These are phyloP conservation scores for Steinernema khuongi DNA, from an alignment of 1,140 invertebrate genomes.

Conservation along the genomic window DNA sequence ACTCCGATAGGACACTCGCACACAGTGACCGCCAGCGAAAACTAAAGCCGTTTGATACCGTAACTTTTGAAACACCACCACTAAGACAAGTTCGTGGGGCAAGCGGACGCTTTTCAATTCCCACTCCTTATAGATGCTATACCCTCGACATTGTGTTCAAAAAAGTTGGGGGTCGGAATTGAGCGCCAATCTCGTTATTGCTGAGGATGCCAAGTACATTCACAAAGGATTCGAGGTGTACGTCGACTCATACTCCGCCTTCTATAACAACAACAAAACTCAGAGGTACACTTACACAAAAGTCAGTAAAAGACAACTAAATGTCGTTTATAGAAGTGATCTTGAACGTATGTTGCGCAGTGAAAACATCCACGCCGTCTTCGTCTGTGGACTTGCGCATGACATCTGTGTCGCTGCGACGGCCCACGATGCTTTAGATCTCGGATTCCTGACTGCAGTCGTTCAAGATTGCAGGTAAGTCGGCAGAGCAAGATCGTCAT, in stretches of 20 bases:
- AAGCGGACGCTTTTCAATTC: background rate
- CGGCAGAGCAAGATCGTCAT: constrained; percentile 13
- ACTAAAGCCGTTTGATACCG: constrained; percentile 78
- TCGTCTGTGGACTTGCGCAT: constrained; percentile 87
- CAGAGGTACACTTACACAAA: constrained; percentile 16
- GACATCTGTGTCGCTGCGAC: constrained; percentile 77
- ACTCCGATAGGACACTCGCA: constrained; percentile 74
- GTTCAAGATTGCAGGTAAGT: constrained; percentile 45
- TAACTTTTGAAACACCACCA: constrained; percentile 77
- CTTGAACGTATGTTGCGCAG: constrained; percentile 73
- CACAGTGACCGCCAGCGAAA: constrained; percentile 67
- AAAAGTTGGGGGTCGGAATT: constrained; percentile 86
- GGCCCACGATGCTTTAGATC: constrained; percentile 64
- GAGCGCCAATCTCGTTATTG: constrained; percentile 78
- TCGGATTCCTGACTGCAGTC: constrained; percentile 50
- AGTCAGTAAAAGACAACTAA: background rate
- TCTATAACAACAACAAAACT: constrained; percentile 82
- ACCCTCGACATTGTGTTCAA: constrained; percentile 91
- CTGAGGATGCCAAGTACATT: constrained; percentile 73
- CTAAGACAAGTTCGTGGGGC: constrained; percentile 60
- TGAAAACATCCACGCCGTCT: constrained; percentile 80
- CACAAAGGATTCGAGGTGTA: constrained; percentile 89
- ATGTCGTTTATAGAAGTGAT: constrained; percentile 76
- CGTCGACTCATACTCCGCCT: constrained; percentile 93
- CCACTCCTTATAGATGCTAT: constrained; percentile 69